phyloP scores from a whole-genome alignment of 2,113 vertebrate species.

The Leptobrachium ailaonicum region DNA sequence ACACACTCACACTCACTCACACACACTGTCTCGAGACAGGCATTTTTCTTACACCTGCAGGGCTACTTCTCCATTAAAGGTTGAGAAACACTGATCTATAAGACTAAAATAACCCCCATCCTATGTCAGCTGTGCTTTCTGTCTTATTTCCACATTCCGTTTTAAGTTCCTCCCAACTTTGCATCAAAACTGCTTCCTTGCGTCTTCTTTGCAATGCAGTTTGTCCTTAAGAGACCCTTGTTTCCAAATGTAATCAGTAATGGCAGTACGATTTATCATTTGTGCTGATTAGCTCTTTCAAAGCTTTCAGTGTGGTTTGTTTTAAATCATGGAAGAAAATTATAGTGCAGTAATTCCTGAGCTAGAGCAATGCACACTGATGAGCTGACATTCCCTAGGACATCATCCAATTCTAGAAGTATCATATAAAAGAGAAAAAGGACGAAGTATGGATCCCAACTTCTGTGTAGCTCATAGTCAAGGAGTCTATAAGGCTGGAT shows the following conservation, averaged over 20 bases:
- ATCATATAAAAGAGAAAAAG: slow-evolving; percentile 9
- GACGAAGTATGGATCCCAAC: background rate
- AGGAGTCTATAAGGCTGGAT: too few relatives aligned
- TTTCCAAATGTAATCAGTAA: slow-evolving; percentile 25
- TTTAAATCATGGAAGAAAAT: slow-evolving; percentile 1
- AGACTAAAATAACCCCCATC: too few relatives aligned
- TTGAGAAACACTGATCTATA: too few relatives aligned
- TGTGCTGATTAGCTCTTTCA: slow-evolving; percentile 28
- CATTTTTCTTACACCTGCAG: too few relatives aligned
- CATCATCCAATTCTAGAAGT: background rate
- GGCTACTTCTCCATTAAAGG: too few relatives aligned
- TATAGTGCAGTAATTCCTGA: slow-evolving; percentile 3
- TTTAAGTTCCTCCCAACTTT: background rate
- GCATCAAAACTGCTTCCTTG: background rate
- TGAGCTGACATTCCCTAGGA: slow-evolving; percentile 1
- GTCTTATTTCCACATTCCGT: too few relatives aligned
- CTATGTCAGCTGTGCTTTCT: too few relatives aligned
- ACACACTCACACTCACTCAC: too few relatives aligned
- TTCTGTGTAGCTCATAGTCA: background rate
- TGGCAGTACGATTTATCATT: slow-evolving; percentile 20
- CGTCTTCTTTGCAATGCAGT: background rate
- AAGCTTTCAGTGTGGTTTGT: slow-evolving; percentile 4
- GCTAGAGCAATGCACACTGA: slow-evolving; percentile 1
- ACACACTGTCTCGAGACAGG: too few relatives aligned
- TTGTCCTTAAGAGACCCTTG: background rate